These are phyloP conservation scores for Okapia johnstoni DNA, from an alignment of 2,113 vertebrate genomes.

Conservation along the genomic window DNA sequence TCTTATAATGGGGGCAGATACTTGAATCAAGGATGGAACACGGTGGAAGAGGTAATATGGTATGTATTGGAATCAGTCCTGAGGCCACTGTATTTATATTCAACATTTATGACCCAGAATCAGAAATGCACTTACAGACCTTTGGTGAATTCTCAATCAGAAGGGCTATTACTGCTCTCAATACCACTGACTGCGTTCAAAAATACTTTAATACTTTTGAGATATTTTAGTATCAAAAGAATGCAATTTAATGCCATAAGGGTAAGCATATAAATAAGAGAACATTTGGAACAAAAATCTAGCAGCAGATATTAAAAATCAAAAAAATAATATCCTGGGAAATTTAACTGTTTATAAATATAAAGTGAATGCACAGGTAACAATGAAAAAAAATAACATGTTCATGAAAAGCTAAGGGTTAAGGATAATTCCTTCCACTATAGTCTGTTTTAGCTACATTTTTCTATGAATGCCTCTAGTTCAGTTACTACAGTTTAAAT, in stretches of 20 bases:
- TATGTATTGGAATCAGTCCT: not conserved
- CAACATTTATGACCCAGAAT: conserved; percentile 20
- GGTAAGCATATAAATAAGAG: conserved; percentile 8
- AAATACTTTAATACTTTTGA: conserved; percentile 30
- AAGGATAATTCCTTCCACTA: not conserved
- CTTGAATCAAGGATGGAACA: not conserved
- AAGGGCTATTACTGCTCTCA: conserved; percentile 5
- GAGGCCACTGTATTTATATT: not conserved
- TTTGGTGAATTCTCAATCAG: conserved; percentile 21
- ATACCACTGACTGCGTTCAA: not conserved
- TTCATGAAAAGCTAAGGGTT: not conserved
- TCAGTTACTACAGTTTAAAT: conserved; percentile 28
- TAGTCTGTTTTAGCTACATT: not conserved
- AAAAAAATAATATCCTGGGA: not conserved
- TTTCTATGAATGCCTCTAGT: not conserved
- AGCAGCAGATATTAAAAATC: not conserved
- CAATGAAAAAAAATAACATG: not conserved
- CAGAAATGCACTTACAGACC: not conserved
- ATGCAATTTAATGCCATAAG: conserved; percentile 5
- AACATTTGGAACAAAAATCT: not conserved
- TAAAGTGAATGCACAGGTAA: not conserved
- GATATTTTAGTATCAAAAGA: conserved; percentile 29
- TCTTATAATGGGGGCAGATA: not conserved
- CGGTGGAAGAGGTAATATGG: not conserved
- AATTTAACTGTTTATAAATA: conserved; percentile 2